Base-by-base conservation (phyloP, 2,113 vertebrate genomes). In the Phaethornis superciliosus region DNA sequence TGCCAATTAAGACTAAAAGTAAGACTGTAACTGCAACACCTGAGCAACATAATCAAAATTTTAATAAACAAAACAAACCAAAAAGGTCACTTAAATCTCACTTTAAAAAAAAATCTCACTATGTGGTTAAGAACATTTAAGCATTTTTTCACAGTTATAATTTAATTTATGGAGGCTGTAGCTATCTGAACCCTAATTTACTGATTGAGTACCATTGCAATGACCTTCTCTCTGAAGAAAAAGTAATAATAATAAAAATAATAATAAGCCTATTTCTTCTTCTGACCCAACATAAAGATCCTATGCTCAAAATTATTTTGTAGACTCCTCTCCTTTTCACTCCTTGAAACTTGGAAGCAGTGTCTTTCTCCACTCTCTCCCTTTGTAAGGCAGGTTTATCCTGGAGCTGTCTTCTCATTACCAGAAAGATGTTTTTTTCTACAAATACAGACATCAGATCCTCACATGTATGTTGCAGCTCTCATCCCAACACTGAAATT, bases 391-490 rank as follows among this genome's bases (percentile, higher is more conserved):
- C 14, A 6, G 5, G 20, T 15, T n/a, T 27, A 6, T 68, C 75
- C 58, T 58, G 30, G 67, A 72, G 56, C 32, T 49, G 9, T 16
- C 44, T 74, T 89, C 79, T 44, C 42, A 23, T 8, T 19, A 46
- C 83, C 80, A 16, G 16, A 12, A 44, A 8, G 52, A n/a, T 22
- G 28, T 2, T 2, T 21, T 37, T 20, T 40, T 47, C 62, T 62
- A 51, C 60, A 44, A 44, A 42, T 1, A 10, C 49, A 65, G 8
- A n/a, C 51, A 15, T 14, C 44, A n/a, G 24, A 80, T 4, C 58
- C 63, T 70, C 69, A 9, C 16, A 0, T 0, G 7, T 3, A 1
- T 4, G 24, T n/a, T 54, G 56, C 67, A 37, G 15, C 44, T 76
- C 42, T 44, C 58, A 60, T 2, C 12, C 59, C 68, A 20, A 6